These are phyloP conservation scores for Coenonympha arcania DNA, from an alignment of 2,888 invertebrate genomes.

Conservation along the genomic window DNA sequence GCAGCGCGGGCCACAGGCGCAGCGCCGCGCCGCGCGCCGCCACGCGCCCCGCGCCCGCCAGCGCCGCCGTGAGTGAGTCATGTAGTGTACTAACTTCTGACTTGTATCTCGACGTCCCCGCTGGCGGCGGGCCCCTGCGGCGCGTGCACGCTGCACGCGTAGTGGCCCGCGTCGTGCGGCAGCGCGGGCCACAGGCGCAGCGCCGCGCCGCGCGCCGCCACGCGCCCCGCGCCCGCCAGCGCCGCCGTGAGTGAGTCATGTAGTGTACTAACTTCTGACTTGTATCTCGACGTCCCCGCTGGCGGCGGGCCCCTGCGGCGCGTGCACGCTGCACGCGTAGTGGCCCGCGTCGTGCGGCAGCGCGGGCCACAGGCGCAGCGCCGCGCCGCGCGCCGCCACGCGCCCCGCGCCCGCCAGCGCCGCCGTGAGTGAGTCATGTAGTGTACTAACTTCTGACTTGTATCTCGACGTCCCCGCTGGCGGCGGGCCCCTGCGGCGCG, in stretches of 20 bases:
- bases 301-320: constrained; percentile 80
- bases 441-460: constrained; percentile 80
- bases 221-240: constrained; percentile 59
- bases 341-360: constrained; percentile 78
- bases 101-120: constrained; percentile 79
- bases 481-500: constrained; percentile 80
- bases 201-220: constrained; percentile 51
- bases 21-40: constrained; percentile 50
- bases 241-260: too few species aligned
- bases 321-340: constrained; percentile 83
- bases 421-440: too few species aligned
- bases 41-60: constrained; percentile 61
- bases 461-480: constrained; percentile 79
- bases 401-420: constrained; percentile 59
- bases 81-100: constrained; percentile 79
- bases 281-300: constrained; percentile 79
- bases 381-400: constrained; percentile 53
- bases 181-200: constrained; percentile 53
- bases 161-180: constrained; percentile 80
- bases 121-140: constrained; percentile 80
- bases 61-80: too few species aligned
- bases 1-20: constrained; percentile 49
- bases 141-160: constrained; percentile 83
- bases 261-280: constrained; percentile 79
- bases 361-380: constrained; percentile 52